Percentiles rank a stretch among this genome's conserved stretches.
Evolutionary conservation across 2,113 vertebrate species (phyloP).

Genomic region (Empidonax alnorum): DNA sequence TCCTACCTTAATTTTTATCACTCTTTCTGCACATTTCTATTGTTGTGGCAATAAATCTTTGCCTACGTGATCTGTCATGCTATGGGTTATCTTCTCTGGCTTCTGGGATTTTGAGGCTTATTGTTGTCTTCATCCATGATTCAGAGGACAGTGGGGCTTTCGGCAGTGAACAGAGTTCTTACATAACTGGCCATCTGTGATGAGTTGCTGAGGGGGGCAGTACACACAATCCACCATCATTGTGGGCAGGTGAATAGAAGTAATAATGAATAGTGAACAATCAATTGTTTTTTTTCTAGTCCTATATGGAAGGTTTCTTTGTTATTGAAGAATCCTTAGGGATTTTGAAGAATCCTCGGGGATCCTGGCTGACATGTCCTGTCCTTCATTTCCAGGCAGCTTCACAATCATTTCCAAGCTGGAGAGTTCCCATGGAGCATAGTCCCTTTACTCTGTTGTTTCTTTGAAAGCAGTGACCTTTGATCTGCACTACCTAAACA

Average conservation of each 20-base stretch:
- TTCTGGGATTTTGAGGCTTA: neutral
- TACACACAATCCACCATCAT: neutral
- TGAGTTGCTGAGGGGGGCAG: neutral
- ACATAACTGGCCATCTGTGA: neutral
- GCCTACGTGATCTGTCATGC: neutral
- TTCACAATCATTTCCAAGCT: neutral
- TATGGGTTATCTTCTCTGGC: neutral
- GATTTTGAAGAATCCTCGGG: neutral
- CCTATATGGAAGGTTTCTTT: neutral
- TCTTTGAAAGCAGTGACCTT: neutral
- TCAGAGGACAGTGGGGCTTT: neutral
- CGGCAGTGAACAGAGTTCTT: neutral
- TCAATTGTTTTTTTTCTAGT: neutral
- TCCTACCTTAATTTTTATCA: conserved; percentile 4
- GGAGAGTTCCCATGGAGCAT: neutral
- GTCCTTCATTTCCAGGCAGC: neutral
- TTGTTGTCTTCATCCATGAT: neutral
- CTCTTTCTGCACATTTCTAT: neutral
- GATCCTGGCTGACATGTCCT: neutral
- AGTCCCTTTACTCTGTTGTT: neutral
- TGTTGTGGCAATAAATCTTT: conserved; percentile 8
- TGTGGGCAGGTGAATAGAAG: neutral
- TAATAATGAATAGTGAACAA: neutral
- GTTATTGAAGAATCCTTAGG: neutral
- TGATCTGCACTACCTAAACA: neutral